These are phyloP conservation scores for Gonioctena quinquepunctata DNA, from an alignment of 1,140 invertebrate genomes.

Conservation along the genomic window DNA sequence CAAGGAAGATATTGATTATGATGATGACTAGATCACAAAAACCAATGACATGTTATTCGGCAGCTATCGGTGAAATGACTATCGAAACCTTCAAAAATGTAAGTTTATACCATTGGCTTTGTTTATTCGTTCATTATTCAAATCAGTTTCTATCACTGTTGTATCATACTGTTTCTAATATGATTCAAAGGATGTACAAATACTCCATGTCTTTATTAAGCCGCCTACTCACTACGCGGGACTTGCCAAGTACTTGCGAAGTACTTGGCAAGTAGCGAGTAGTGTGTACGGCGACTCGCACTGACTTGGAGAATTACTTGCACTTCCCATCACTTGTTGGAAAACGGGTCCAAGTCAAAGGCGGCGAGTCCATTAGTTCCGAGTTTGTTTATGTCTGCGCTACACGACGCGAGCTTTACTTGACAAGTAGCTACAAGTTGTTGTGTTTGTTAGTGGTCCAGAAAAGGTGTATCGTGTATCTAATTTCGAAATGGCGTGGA, in stretches of 20 bases:
- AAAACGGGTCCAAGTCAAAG: slow-evolving; percentile 5
- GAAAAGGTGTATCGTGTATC: neutral
- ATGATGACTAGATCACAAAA: too few species aligned
- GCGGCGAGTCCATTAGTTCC: neutral
- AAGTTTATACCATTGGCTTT: too few species aligned
- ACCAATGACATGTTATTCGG: too few species aligned
- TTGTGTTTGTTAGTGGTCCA: neutral
- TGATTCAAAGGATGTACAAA: too few species aligned
- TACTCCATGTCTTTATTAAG: too few species aligned
- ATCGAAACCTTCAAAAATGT: too few species aligned
- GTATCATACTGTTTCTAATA: too few species aligned
- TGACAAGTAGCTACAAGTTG: neutral
- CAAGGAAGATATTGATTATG: too few species aligned
- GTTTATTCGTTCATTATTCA: too few species aligned
- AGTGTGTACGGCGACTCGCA: slow-evolving; percentile 4
- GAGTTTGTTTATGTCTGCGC: neutral
- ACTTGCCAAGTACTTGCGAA: slow-evolving; percentile 4
- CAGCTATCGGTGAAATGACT: too few species aligned
- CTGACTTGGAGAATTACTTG: slow-evolving; percentile 8
- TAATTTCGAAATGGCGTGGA: neutral
- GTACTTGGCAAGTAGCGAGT: slow-evolving; percentile 13
- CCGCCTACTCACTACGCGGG: slow-evolving; percentile 16
- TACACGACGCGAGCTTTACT: neutral
- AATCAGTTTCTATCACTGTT: too few species aligned
- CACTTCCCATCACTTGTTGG: neutral